A percentile compares a stretch with the other conserved stretches of the same genome.
Evolutionary conservation across 1,140 invertebrate genomes (phyloP).

Genomic region (Calosoma granatense): DNA sequence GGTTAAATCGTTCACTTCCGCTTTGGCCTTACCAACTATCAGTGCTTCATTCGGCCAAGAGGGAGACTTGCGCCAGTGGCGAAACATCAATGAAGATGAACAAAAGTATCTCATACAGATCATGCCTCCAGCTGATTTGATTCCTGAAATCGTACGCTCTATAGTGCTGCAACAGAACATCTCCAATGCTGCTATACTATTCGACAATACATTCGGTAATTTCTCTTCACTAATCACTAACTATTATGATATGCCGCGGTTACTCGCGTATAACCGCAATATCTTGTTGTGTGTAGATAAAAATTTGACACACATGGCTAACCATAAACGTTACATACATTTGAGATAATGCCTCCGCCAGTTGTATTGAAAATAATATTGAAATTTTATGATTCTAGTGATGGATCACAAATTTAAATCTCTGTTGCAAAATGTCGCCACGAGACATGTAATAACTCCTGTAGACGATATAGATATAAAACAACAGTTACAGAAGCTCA

Average conservation of each 20-base stretch:
- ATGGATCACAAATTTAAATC: conserved; percentile 92
- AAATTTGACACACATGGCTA: no score
- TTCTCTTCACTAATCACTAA: conserved; percentile 14
- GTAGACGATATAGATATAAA: conserved; percentile 42
- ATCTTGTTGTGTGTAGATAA: no score
- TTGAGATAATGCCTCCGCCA: no score
- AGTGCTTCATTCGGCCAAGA: conserved; percentile 73
- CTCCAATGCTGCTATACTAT: conserved; percentile 82
- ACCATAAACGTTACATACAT: no score
- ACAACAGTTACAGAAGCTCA: conserved; percentile 56
- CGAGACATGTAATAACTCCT: conserved; percentile 68
- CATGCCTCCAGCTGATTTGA: conserved; percentile 71
- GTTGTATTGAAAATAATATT: no score
- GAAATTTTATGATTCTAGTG: conserved; percentile 47
- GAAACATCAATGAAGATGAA: conserved; percentile 54
- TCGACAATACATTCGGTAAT: conserved; percentile 74
- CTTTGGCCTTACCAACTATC: conserved; percentile 69
- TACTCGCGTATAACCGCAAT: no score
- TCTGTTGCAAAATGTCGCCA: conserved; percentile 74
- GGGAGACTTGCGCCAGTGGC: conserved; percentile 71
- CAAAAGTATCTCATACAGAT: conserved; percentile 61
- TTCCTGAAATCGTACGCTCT: conserved; percentile 69
- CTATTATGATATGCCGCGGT: no score
- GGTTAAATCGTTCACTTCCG: conserved; percentile 68
- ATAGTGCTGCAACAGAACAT: conserved; percentile 73